phyloP scores from a whole-genome alignment of 2,888 invertebrate species.

The Drosophila lutescens region DNA sequence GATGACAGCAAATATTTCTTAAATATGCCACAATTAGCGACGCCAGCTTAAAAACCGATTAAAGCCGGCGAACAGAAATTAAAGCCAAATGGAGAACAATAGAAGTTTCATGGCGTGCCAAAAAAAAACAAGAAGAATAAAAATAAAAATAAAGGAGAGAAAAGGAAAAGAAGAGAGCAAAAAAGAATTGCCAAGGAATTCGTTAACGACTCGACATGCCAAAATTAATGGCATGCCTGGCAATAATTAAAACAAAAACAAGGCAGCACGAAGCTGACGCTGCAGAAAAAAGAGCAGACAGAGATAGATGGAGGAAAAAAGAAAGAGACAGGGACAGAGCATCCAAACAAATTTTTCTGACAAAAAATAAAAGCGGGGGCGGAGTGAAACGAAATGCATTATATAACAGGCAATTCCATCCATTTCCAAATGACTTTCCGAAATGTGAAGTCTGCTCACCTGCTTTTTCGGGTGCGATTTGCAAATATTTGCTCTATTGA shows the following conservation, averaged over 20 bases:
- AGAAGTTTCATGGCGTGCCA: conserved; percentile 63
- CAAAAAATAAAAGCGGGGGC: conserved; percentile 39
- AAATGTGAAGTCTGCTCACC: conserved; percentile 25
- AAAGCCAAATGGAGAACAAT: conserved; percentile 36
- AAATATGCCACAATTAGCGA: conserved; percentile 68
- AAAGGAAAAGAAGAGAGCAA: conserved; percentile 21
- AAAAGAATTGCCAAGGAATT: conserved; percentile 77
- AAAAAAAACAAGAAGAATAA: conserved; percentile 38
- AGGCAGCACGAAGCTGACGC: conserved; percentile 52
- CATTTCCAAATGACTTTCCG: conserved; percentile 28
- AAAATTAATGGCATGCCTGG: conserved; percentile 84
- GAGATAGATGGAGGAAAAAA: conserved; percentile 12
- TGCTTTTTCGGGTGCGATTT: conserved; percentile 53
- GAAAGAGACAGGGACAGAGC: conserved; percentile 30
- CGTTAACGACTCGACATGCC: conserved; percentile 84
- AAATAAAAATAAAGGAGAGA: conserved; percentile 15
- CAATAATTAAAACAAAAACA: conserved; percentile 83
- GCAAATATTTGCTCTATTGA: conserved; percentile 76
- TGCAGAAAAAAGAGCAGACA: conserved; percentile 38
- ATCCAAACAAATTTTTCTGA: conserved; percentile 59
- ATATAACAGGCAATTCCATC: conserved; percentile 52
- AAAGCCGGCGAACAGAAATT: conserved; percentile 40
- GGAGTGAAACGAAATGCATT: conserved; percentile 44
- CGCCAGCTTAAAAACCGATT: conserved; percentile 42
- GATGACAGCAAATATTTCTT: conserved; percentile 60